phyloP scores from a whole-genome alignment of 92 coral and sea anemone genomes.

The Heliopora coerulea region DNA sequence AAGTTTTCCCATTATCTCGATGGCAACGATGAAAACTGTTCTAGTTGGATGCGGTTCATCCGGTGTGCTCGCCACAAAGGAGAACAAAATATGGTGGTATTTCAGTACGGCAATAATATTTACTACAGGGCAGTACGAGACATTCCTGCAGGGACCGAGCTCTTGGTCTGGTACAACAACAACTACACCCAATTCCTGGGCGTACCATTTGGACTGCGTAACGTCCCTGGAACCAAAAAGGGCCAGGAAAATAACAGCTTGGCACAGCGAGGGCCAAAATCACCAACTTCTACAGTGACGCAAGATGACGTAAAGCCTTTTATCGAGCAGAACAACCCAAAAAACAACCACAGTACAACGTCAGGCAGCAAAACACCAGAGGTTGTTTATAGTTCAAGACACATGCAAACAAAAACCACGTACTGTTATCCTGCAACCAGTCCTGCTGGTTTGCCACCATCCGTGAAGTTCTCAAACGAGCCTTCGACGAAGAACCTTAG shows the following conservation, averaged over 20 bases:
- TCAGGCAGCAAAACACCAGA: constrained; percentile 1
- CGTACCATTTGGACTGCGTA: constrained; percentile 68
- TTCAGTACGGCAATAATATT: constrained; percentile 77
- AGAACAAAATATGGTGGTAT: constrained; percentile 85
- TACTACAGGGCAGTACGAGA: constrained; percentile 93
- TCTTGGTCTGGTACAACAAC: constrained; percentile 91
- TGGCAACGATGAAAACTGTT: constrained; percentile 77
- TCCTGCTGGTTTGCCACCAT: constrained; percentile 5
- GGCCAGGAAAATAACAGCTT: constrained; percentile 3
- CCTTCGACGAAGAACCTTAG: not conserved
- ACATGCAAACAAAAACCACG: constrained; percentile 15
- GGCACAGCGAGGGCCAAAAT: not conserved
- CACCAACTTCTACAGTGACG: not conserved
- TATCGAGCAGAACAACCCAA: not conserved
- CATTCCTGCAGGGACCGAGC: constrained; percentile 74
- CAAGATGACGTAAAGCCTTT: constrained; percentile 16
- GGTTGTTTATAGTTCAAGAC: constrained; percentile 15
- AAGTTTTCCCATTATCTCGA: constrained; percentile 69
- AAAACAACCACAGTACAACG: not conserved
- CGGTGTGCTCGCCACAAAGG: constrained; percentile 90
- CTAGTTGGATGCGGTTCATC: constrained; percentile 98
- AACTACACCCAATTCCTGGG: constrained; percentile 87
- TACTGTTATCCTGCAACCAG: constrained; percentile 28
- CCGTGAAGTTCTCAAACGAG: not conserved
- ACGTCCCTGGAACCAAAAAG: constrained; percentile 31